Conservation (phyloP, 2,113 vertebrate species). For the Alaudala cheleensis region DNA sequence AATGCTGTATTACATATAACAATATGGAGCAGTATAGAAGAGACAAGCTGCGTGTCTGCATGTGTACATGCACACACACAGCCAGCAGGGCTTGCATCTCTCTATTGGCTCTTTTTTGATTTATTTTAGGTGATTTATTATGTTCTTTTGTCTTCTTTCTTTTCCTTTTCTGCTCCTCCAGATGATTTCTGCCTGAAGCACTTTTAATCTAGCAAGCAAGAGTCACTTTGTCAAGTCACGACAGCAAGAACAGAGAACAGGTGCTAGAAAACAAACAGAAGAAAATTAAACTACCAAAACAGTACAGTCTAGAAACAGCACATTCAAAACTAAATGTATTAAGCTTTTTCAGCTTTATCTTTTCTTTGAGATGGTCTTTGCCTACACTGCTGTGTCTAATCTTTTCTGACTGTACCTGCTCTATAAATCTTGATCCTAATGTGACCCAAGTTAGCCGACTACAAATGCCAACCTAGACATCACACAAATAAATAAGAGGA, state of each 20-base stretch:
- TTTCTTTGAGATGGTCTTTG: background rate
- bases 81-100: background rate
- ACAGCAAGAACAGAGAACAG: background rate
- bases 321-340: background rate
- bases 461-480: background rate
- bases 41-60: background rate
- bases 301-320: background rate
- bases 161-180: background rate
- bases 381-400: background rate
- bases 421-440: background rate
- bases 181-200: background rate
- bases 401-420: background rate
- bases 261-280: background rate
- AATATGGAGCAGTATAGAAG: background rate
- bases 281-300: background rate
- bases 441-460: background rate
- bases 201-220: slow-evolving; percentile 12
- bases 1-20: background rate
- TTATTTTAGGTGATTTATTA: background rate
- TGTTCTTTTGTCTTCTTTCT: background rate
- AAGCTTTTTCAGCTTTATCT: background rate
- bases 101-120: background rate
- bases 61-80: rapidly evolving
- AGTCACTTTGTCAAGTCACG: background rate
- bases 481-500: background rate